A percentile compares a stretch with the other conserved stretches of the same genome.
phyloP scores from a whole-genome alignment of 2,113 vertebrate species.

The Pteronura brasiliensis region DNA sequence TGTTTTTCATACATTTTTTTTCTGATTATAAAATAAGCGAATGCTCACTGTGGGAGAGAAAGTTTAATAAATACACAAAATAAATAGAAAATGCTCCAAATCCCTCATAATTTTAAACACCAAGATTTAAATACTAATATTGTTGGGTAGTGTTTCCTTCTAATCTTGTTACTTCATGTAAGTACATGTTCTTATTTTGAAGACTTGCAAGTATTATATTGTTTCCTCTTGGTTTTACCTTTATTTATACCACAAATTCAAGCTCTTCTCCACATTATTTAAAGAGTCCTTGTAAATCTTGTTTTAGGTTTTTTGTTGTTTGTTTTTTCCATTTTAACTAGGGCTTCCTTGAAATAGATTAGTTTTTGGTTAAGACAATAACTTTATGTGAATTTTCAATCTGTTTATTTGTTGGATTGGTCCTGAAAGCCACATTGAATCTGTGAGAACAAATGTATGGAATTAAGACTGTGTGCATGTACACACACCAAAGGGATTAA shows the following conservation, averaged over 20 bases:
- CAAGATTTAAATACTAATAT: background rate
- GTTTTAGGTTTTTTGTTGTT: background rate
- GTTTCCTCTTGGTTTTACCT: background rate
- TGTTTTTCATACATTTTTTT: background rate
- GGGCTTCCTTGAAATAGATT: background rate
- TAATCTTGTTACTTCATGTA: background rate
- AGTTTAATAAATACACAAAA: background rate
- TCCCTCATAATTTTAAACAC: background rate
- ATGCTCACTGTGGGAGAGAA: background rate
- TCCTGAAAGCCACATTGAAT: background rate
- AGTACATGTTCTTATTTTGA: background rate
- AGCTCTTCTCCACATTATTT: background rate
- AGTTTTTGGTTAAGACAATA: background rate
- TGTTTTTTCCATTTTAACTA: background rate
- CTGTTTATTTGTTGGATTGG: background rate
- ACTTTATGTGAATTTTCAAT: background rate
- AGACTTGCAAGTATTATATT: background rate
- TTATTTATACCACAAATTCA: background rate
- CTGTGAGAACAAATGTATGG: background rate
- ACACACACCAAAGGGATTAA: background rate
- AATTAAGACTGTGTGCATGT: background rate
- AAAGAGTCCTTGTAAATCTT: background rate
- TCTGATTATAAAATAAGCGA: background rate
- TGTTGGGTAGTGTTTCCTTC: background rate
- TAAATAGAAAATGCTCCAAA: background rate